Percentiles rank a stretch among this genome's conserved stretches.
phyloP scores from a whole-genome alignment of 2,888 invertebrate species.

The Heliconius erato region DNA sequence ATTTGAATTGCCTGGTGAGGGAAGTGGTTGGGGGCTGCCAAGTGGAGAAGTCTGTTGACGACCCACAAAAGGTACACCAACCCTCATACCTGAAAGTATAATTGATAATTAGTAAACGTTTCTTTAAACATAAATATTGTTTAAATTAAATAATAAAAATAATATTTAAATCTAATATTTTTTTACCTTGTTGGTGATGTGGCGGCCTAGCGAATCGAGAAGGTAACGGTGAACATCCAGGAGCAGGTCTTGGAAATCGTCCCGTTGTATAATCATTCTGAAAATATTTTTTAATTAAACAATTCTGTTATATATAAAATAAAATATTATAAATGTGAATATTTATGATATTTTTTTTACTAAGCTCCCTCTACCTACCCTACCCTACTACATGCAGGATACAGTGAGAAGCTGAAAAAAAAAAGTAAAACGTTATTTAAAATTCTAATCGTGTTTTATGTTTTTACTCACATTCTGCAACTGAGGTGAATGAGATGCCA shows the following conservation, averaged over 20 bases:
- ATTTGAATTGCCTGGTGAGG: conserved; percentile 78
- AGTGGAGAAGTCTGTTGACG: conserved; percentile 82
- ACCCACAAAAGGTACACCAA: conserved; percentile 76
- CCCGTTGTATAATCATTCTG: conserved; percentile 75
- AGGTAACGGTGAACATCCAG: conserved; percentile 79
- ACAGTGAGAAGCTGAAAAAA: too few relatives aligned
- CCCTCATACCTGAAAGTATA: conserved; percentile 73
- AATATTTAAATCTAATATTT: background rate
- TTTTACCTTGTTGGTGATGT: conserved; percentile 78
- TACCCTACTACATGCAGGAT: too few relatives aligned
- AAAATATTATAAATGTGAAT: too few relatives aligned
- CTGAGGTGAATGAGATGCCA: conserved; percentile 81
- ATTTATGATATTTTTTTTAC: too few relatives aligned
- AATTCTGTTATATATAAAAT: background rate
- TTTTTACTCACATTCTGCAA: conserved; percentile 74
- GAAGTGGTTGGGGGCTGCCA: conserved; percentile 82
- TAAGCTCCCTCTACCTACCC: too few relatives aligned
- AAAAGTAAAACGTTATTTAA: background rate
- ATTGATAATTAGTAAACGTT: background rate
- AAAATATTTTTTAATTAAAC: background rate
- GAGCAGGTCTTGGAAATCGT: conserved; percentile 77
- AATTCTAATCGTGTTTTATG: background rate
- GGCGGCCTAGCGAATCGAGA: conserved; percentile 79
- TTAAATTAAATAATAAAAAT: background rate
- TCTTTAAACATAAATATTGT: background rate